Percentiles rank a stretch among this genome's conserved stretches.
Conservation (phyloP, 2,888 invertebrate genomes). For the Drosophila acutilabella region DNA sequence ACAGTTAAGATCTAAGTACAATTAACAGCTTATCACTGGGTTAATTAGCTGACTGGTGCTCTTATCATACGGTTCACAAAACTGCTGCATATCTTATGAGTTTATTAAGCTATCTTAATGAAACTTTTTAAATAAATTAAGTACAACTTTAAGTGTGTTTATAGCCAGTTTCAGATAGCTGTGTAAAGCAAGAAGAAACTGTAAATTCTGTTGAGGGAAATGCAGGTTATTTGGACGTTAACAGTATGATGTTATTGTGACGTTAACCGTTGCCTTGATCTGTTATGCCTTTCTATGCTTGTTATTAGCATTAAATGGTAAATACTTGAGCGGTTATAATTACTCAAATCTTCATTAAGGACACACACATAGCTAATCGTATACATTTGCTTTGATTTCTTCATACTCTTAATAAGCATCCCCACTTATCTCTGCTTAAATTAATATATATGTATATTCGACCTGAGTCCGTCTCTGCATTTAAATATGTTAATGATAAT, state of each 20-base stretch:
- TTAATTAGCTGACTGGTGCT: conserved; percentile 31
- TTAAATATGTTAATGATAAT: conserved; percentile 78
- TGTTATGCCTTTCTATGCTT: not conserved
- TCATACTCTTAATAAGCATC: conserved; percentile 15
- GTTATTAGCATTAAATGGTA: no score
- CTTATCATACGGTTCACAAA: not conserved
- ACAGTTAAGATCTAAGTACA: conserved; percentile 52
- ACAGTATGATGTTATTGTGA: conserved; percentile 2
- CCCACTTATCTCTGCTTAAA: conserved; percentile 13
- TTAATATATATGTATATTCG: conserved; percentile 22
- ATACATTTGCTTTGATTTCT: conserved; percentile 29
- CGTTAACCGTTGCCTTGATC: not conserved
- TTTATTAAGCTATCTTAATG: conserved; percentile 5
- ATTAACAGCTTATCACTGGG: conserved; percentile 64
- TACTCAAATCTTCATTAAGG: not conserved
- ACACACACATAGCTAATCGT: not conserved
- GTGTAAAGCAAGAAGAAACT: no score
- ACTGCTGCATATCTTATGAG: not conserved
- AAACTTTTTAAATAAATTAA: not conserved
- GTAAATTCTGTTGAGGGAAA: no score
- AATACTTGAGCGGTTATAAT: not conserved
- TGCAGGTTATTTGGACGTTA: not conserved
- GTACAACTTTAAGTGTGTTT: not conserved
- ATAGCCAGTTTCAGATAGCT: not conserved
- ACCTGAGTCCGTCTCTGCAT: conserved; percentile 35